These are phyloP conservation scores for Chaunax sp. DNA, from an alignment of 2,797 vertebrate species.

Conservation along the genomic window DNA sequence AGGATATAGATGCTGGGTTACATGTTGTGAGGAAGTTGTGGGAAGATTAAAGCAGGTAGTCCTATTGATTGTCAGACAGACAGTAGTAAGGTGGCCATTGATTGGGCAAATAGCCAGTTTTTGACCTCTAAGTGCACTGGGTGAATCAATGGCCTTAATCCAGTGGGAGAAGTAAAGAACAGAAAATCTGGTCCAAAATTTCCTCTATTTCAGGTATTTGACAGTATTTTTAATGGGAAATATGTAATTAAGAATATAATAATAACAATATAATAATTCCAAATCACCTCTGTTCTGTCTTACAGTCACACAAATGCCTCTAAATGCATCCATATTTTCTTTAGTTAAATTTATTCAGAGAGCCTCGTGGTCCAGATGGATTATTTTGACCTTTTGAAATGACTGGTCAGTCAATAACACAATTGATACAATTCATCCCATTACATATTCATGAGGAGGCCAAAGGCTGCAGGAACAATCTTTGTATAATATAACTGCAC, in stretches of 20 bases:
- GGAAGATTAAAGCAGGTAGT: conserved; percentile 72
- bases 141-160: conserved; percentile 72
- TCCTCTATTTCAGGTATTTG: background rate
- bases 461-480: background rate
- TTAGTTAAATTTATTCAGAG: conserved; percentile 31
- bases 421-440: conserved; percentile 30
- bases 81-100: conserved; percentile 69
- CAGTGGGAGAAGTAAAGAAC: conserved; percentile 44
- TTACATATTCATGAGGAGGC: conserved; percentile 43
- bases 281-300: background rate
- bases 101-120: conserved; percentile 74
- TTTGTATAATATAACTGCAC: conserved; percentile 9
- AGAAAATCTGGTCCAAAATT: conserved; percentile 9
- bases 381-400: conserved; percentile 57
- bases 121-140: conserved; percentile 61
- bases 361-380: conserved; percentile 32
- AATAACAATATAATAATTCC: background rate
- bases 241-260: background rate
- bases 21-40: conserved; percentile 37
- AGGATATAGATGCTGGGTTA: conserved; percentile 28
- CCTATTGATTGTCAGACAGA: conserved; percentile 71
- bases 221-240: background rate
- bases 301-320: background rate
- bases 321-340: conserved; percentile 3
- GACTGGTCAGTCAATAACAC: conserved; percentile 47